Evolutionary conservation across 2,888 invertebrate genomes (phyloP).

Genomic region (Anagyrus pseudococci): DNA sequence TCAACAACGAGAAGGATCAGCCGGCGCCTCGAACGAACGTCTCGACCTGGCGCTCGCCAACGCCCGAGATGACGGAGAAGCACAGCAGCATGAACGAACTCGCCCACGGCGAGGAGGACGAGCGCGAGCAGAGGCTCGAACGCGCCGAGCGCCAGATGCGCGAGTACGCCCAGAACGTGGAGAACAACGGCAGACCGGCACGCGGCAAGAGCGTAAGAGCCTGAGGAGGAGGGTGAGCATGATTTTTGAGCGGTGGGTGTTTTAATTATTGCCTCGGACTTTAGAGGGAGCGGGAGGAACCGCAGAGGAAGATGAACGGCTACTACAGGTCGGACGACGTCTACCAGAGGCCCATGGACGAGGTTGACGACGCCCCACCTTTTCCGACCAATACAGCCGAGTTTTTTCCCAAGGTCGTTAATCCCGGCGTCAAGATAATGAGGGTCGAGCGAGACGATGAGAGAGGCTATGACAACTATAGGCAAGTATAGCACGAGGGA

Average conservation of each 20-base stretch:
- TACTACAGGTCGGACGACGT: conserved; percentile 53
- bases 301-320: conserved; percentile 40
- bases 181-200: conserved; percentile 45
- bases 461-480: conserved; percentile 49
- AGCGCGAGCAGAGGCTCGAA: conserved; percentile 36
- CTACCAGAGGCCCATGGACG: conserved; percentile 55
- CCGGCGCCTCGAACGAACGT: background rate
- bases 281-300: conserved; percentile 31
- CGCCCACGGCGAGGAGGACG: conserved; percentile 19
- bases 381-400: conserved; percentile 52
- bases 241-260: too few relatives aligned
- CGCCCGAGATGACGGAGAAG: conserved; percentile 34
- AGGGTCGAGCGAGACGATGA: conserved; percentile 55
- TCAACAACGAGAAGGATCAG: conserved; percentile 38
- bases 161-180: conserved; percentile 52
- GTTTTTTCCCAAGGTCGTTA: conserved; percentile 53
- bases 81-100: conserved; percentile 29
- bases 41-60: conserved; percentile 23
- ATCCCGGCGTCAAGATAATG: conserved; percentile 59
- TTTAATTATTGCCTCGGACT: too few relatives aligned
- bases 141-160: conserved; percentile 48
- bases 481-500: conserved; percentile 42
- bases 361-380: conserved; percentile 56
- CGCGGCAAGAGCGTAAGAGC: conserved; percentile 3
- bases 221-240: too few relatives aligned